phyloP scores from a whole-genome alignment of 2,888 invertebrate genomes.

The Xylota segnis region DNA sequence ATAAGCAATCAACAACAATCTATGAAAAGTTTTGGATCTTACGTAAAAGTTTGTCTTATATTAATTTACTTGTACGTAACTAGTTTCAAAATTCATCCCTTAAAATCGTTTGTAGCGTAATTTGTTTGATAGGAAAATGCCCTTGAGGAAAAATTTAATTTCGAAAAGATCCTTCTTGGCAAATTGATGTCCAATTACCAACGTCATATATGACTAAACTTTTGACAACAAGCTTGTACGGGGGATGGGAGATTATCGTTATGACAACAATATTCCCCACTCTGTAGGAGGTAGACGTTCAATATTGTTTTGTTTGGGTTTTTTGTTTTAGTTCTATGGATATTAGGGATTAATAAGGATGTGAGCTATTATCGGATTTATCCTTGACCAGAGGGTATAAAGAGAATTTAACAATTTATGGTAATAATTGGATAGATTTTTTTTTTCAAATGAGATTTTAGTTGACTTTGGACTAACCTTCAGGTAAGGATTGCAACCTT shows the following conservation, averaged over 20 bases:
- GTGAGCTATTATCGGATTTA: slow-evolving; percentile 64
- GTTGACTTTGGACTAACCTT: too few relatives aligned
- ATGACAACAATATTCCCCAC: not conserved
- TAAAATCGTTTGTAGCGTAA: slow-evolving; percentile 50
- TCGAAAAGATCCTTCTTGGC: slow-evolving; percentile 48
- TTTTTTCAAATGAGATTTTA: not conserved
- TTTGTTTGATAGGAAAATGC: slow-evolving; percentile 46
- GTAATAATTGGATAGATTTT: not conserved
- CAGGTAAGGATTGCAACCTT: too few relatives aligned
- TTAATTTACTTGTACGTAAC: slow-evolving; percentile 47
- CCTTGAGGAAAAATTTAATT: slow-evolving; percentile 68
- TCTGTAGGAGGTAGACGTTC: slow-evolving; percentile 40
- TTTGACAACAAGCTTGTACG: slow-evolving; percentile 50
- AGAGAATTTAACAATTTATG: slow-evolving; percentile 38
- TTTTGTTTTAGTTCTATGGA: slow-evolving; percentile 39
- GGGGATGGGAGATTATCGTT: slow-evolving; percentile 51
- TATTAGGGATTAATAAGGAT: slow-evolving; percentile 54
- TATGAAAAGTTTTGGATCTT: slow-evolving; percentile 15
- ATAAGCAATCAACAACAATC: not conserved
- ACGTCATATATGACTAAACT: slow-evolving; percentile 41
- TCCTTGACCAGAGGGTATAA: slow-evolving; percentile 68
- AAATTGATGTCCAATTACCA: slow-evolving; percentile 74
- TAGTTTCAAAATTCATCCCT: slow-evolving; percentile 36
- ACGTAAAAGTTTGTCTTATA: slow-evolving; percentile 31
- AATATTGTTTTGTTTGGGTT: slow-evolving; percentile 56